phyloP scores from a whole-genome alignment of 30 jellyfish, hydroid and myxozoan species.

The Rhopilema esculentum region DNA sequence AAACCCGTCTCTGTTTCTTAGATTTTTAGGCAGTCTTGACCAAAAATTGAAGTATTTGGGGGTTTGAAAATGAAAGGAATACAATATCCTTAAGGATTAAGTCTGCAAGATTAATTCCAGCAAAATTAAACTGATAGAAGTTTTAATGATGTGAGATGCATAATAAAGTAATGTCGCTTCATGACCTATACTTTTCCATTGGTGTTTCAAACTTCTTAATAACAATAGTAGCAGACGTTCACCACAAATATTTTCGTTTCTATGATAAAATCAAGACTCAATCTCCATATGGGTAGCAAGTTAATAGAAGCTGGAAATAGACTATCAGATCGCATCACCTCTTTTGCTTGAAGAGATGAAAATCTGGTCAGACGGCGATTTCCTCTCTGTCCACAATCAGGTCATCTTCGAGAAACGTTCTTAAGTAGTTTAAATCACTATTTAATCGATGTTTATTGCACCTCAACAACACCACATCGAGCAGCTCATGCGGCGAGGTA shows the following conservation, averaged over 20 bases:
- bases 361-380: slow-evolving; percentile 72
- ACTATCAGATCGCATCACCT: slow-evolving; percentile 51
- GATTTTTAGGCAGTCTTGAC: too few species aligned
- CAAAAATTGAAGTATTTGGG: too few species aligned
- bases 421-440: slow-evolving; percentile 33
- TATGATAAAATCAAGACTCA: not conserved
- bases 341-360: slow-evolving; percentile 55
- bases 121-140: too few species aligned
- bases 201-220: not conserved
- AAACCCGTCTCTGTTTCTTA: too few species aligned
- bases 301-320: not conserved
- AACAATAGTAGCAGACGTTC: not conserved
- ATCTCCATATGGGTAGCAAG: not conserved
- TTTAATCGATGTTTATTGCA: slow-evolving; percentile 50
- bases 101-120: too few species aligned
- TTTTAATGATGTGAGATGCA: too few species aligned
- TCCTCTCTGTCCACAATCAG: slow-evolving; percentile 55
- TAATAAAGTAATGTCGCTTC: not conserved
- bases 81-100: too few species aligned
- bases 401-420: slow-evolving; percentile 42
- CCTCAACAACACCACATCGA: slow-evolving; percentile 19
- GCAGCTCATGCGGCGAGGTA: not conserved
- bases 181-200: not conserved
- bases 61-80: too few species aligned
- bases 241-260: not conserved